phyloP scores from a whole-genome alignment of 2,888 invertebrate genomes.

The Acanthopleura granulata region DNA sequence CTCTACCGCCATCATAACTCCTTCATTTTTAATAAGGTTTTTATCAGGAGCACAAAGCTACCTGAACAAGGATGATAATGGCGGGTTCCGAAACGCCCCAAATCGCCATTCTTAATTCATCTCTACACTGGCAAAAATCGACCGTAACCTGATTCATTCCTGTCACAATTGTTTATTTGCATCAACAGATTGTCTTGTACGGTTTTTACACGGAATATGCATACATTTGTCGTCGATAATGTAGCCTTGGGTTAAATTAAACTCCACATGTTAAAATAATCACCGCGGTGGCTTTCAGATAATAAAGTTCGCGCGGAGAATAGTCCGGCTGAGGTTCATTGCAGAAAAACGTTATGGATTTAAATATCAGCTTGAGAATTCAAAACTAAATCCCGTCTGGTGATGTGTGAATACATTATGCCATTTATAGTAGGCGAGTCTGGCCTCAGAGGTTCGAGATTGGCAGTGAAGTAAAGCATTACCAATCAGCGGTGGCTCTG shows the following conservation, averaged over 20 bases:
- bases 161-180: not conserved
- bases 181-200: not conserved
- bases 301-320: not conserved
- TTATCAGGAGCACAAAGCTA: not conserved
- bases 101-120: too few relatives aligned
- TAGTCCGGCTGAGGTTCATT: not conserved
- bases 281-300: not conserved
- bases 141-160: not conserved
- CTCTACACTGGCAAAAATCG: too few relatives aligned
- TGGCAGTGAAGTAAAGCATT: slow-evolving; percentile 2
- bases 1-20: not conserved
- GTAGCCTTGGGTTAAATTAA: not conserved
- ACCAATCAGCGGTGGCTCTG: not conserved
- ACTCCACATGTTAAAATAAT: not conserved
- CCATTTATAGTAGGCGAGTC: slow-evolving; percentile 8
- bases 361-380: slow-evolving; percentile 2
- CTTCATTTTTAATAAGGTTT: not conserved
- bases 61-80: too few relatives aligned
- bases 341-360: not conserved
- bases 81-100: too few relatives aligned
- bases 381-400: slow-evolving; percentile 15
- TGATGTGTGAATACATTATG: slow-evolving; percentile 16
- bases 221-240: not conserved
- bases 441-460: not conserved
- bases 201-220: not conserved